phyloP scores from a whole-genome alignment of 2,113 vertebrate genomes.

The Marmota monax region DNA sequence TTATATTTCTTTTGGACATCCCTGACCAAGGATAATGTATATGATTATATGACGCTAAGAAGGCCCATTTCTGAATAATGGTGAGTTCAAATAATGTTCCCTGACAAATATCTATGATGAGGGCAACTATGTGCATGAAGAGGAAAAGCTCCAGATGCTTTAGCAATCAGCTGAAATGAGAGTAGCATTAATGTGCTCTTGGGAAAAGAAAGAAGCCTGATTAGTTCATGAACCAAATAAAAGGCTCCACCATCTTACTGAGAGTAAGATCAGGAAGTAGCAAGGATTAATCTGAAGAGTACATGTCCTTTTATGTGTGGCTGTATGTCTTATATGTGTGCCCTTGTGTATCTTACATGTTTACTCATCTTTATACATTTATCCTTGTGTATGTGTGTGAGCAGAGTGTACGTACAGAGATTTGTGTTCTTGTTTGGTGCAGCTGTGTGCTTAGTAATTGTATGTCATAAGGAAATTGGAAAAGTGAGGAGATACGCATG shows the following conservation, averaged over 20 bases:
- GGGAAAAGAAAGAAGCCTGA: conserved; percentile 44
- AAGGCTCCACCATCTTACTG: background rate
- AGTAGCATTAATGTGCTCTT: conserved; percentile 15
- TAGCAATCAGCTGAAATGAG: conserved; percentile 38
- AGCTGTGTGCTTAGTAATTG: background rate
- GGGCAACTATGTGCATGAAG: background rate
- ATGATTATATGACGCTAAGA: background rate
- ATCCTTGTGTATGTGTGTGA: background rate
- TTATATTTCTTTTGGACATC: background rate
- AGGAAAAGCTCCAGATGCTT: conserved; percentile 4
- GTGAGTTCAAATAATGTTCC: background rate
- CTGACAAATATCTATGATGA: conserved; percentile 16
- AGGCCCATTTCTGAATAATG: background rate
- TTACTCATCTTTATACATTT: too few relatives aligned
- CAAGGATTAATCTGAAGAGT: background rate
- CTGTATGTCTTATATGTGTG: background rate
- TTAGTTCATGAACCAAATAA: conserved; percentile 42
- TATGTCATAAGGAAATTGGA: background rate
- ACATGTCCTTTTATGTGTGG: background rate
- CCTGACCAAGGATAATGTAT: background rate
- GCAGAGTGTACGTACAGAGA: background rate
- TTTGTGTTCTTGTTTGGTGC: background rate
- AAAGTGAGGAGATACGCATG: background rate
- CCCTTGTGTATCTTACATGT: background rate
- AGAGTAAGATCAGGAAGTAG: background rate